Percentiles rank a stretch among this genome's conserved stretches.
Evolutionary conservation across 2,888 invertebrate species (phyloP).

Genomic region (Crematogaster levior): DNA sequence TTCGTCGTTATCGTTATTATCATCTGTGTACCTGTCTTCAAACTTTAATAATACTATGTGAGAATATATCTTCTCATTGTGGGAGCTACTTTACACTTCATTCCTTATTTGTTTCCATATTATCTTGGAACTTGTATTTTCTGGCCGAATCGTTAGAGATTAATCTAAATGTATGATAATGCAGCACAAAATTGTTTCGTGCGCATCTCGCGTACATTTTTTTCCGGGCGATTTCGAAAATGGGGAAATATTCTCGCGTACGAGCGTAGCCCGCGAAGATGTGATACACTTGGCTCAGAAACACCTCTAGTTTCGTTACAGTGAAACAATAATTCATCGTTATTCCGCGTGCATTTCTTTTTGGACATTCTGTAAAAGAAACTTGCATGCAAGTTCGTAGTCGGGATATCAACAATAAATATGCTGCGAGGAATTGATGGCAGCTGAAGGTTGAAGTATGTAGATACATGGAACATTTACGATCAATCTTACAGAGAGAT

Average conservation of each 20-base stretch:
- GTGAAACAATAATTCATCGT: constrained; percentile 20
- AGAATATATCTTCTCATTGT: background rate
- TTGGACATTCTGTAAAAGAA: constrained; percentile 21
- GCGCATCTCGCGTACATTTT: background rate
- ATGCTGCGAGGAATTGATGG: constrained; percentile 42
- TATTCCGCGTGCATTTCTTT: constrained; percentile 37
- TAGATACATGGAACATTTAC: constrained; percentile 67
- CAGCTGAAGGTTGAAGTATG: constrained; percentile 18
- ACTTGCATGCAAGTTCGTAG: constrained; percentile 19
- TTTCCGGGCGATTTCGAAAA: background rate
- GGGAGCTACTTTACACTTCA: background rate
- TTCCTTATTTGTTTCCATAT: background rate
- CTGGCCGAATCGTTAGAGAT: background rate
- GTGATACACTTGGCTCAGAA: background rate
- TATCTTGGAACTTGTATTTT: background rate
- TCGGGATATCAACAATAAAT: constrained; percentile 61
- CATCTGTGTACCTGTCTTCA: background rate
- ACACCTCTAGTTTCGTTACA: constrained; percentile 40
- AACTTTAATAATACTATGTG: background rate
- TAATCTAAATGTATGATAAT: background rate
- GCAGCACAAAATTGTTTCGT: background rate
- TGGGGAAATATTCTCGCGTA: background rate
- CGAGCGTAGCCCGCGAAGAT: background rate
- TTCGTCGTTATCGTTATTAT: background rate
- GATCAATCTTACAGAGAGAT: constrained; percentile 66